phyloP scores from a whole-genome alignment of 2,797 vertebrate species.

The Rhincodon typus region DNA sequence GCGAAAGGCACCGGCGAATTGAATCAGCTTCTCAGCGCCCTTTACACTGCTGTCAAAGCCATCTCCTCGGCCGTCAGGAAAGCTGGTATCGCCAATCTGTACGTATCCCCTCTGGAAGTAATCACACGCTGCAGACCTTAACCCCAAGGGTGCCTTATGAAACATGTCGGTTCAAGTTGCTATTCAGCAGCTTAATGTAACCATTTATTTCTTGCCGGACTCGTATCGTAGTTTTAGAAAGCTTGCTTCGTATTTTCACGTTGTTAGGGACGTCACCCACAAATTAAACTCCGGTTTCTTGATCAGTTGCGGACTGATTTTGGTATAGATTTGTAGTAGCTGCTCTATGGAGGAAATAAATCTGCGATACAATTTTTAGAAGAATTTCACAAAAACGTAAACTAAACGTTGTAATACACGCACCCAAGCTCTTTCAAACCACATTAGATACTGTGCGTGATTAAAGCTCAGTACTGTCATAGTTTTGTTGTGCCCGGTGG shows the following conservation, averaged over 20 bases:
- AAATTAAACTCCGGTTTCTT: neutral
- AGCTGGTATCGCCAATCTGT: conserved; percentile 69
- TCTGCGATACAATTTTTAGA: neutral
- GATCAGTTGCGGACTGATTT: neutral
- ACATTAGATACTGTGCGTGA: neutral
- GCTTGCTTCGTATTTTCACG: neutral
- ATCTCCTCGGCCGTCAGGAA: conserved; percentile 68
- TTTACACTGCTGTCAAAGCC: conserved; percentile 79
- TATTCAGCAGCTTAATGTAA: neutral
- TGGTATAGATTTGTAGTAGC: neutral
- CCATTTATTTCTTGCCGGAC: neutral
- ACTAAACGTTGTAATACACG: neutral
- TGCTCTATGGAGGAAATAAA: neutral
- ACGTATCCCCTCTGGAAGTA: conserved; percentile 46
- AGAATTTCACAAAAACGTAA: neutral
- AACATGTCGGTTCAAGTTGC: neutral
- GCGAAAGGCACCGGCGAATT: conserved; percentile 79
- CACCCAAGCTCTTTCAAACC: neutral
- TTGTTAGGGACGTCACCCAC: neutral
- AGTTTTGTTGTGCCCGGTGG: neutral
- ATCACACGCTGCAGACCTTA: neutral
- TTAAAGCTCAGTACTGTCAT: neutral
- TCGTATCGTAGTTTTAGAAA: neutral
- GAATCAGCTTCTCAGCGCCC: conserved; percentile 79
- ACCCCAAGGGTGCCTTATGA: neutral